These are phyloP conservation scores for Dinomys branickii DNA, from an alignment of 2,113 vertebrate genomes.

Conservation along the genomic window DNA sequence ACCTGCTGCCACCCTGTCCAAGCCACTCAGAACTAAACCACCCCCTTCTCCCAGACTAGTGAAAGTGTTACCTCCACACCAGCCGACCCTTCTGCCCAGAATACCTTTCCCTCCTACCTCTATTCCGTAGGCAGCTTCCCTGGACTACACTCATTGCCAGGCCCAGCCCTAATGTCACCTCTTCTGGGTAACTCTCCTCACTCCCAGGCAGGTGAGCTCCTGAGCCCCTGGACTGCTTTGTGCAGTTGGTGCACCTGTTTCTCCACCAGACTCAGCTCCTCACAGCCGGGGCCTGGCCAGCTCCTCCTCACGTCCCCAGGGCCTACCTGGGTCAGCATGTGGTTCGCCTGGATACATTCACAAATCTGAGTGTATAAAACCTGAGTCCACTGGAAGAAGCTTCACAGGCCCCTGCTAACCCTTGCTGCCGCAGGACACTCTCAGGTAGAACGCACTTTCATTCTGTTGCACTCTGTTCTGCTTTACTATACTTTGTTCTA, in stretches of 20 bases:
- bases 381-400: background rate
- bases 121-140: background rate
- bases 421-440: background rate
- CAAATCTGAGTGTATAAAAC: background rate
- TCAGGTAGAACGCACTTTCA: background rate
- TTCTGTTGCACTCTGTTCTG: background rate
- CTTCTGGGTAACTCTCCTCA: background rate
- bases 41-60: accelerated
- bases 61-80: accelerated
- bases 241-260: background rate
- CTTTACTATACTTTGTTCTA: background rate
- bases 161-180: background rate
- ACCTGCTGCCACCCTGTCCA: background rate
- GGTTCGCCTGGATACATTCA: background rate
- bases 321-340: background rate
- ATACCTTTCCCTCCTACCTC: background rate
- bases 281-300: background rate
- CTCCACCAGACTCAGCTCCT: background rate
- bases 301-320: background rate
- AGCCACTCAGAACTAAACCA: background rate
- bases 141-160: background rate
- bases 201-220: background rate
- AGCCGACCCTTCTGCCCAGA: background rate
- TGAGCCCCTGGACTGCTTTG: background rate
- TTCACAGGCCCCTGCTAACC: no score